Conservation (phyloP, 30 jellyfish, hydroid and myxozoan species). For the Cassiopea xamachana region DNA sequence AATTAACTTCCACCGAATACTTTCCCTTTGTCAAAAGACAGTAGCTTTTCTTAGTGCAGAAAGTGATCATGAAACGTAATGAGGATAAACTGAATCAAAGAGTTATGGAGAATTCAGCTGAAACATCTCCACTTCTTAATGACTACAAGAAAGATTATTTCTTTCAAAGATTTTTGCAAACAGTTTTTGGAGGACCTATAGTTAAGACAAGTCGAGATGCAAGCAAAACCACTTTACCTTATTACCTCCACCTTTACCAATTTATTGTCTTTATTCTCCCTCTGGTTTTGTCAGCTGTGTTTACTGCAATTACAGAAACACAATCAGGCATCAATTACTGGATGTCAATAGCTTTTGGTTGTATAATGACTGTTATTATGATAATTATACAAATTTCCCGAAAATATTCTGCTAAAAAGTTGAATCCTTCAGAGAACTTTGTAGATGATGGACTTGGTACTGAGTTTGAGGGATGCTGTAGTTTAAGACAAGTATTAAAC, state of each 20-base stretch:
- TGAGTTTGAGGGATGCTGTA: conserved; percentile 51
- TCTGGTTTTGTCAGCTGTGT: conserved; percentile 39
- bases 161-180: conserved; percentile 57
- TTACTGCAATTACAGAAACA: conserved; percentile 53
- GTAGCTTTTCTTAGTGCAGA: background rate
- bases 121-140: conserved; percentile 73
- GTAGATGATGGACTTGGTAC: conserved; percentile 20
- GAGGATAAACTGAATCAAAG: background rate
- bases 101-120: conserved; percentile 69
- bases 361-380: conserved; percentile 34
- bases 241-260: conserved; percentile 57
- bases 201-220: conserved; percentile 14
- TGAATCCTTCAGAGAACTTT: background rate
- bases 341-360: conserved; percentile 39
- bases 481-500: conserved; percentile 1
- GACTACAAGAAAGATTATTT: conserved; percentile 66
- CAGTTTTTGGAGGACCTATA: conserved; percentile 72
- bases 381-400: conserved; percentile 17
- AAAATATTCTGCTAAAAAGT: background rate
- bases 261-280: conserved; percentile 51
- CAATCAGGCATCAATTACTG: conserved; percentile 13
- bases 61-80: background rate
- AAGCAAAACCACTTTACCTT: conserved; percentile 25
- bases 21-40: too few species aligned
- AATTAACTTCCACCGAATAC: too few species aligned